Percentiles rank a stretch among this genome's conserved stretches.
Evolutionary conservation across 1,140 invertebrate species (phyloP).

Genomic region (Lepidurus couesii): DNA sequence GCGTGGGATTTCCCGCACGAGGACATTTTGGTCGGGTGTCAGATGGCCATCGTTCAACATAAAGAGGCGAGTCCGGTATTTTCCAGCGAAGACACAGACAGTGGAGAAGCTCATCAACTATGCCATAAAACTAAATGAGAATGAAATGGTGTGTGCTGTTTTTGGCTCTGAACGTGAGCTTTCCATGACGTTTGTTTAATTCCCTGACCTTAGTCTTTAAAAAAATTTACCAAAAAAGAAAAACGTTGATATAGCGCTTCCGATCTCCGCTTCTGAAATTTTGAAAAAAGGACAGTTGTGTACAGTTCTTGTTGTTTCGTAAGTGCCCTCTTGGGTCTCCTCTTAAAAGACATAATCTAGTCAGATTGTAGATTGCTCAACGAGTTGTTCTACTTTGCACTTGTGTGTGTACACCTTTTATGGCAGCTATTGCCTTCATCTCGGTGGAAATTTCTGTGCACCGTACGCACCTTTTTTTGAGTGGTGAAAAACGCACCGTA

Average conservation of each 20-base stretch:
- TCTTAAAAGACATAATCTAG: not conserved
- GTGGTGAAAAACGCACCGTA: slow-evolving; percentile 12
- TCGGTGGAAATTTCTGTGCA: slow-evolving; percentile 21
- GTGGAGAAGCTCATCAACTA: not conserved
- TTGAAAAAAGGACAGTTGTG: not conserved
- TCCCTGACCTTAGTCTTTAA: not conserved
- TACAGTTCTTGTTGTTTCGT: slow-evolving; percentile 7
- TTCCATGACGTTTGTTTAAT: not conserved
- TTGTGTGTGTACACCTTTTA: not conserved
- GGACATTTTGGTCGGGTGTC: slow-evolving; percentile 58
- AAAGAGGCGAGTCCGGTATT: not conserved
- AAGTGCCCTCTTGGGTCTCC: not conserved
- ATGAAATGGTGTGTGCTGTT: not conserved
- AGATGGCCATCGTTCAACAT: slow-evolving; percentile 8
- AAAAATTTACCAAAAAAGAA: not conserved
- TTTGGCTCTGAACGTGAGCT: not conserved
- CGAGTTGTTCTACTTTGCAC: not conserved
- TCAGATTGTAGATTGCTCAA: slow-evolving; percentile 19
- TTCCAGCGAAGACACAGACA: not conserved
- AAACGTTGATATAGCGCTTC: not conserved
- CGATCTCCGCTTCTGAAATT: not conserved
- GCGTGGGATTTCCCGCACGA: slow-evolving; percentile 78
- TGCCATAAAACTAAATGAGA: not conserved
- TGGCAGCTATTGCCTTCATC: not conserved
- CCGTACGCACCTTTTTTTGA: not conserved